Evolutionary conservation across 2,113 vertebrate species (phyloP).

Genomic region (Zosterops pallidus): DNA sequence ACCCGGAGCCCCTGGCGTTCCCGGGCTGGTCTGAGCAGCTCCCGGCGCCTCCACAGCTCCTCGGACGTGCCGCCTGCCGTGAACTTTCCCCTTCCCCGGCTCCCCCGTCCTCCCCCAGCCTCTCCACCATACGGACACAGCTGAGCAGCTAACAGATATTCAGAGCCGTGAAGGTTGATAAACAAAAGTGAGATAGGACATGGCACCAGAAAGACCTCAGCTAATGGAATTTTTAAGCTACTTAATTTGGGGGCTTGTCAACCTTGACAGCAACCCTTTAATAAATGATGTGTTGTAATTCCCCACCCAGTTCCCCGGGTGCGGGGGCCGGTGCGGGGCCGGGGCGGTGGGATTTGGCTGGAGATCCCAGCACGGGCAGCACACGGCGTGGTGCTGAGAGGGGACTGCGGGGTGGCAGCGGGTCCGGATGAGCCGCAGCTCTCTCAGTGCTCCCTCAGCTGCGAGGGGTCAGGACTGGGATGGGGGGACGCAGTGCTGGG

Average conservation of each 20-base stretch:
- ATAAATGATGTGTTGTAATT: constrained; percentile 51
- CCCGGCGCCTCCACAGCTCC: background rate
- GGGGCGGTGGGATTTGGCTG: background rate
- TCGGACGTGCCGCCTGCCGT: background rate
- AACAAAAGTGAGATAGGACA: constrained; percentile 67
- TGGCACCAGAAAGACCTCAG: constrained; percentile 64
- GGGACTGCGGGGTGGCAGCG: background rate
- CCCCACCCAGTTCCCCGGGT: background rate
- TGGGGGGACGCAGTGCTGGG: fast-evolving
- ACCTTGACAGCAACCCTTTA: constrained; percentile 46
- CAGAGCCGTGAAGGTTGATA: constrained; percentile 69
- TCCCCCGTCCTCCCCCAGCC: background rate
- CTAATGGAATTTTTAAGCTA: constrained; percentile 71
- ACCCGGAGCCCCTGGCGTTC: background rate
- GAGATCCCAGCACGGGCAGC: background rate
- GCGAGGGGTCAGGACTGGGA: background rate
- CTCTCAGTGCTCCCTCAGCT: background rate
- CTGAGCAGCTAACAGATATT: constrained; percentile 61
- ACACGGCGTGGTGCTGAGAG: fast-evolving
- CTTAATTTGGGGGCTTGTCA: constrained; percentile 63
- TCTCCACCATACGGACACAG: constrained; percentile 22
- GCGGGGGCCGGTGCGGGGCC: background rate
- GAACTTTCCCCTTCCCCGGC: background rate
- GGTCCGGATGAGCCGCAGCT: background rate
- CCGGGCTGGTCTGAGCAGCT: background rate